A percentile compares a stretch with the other conserved stretches of the same genome.
These are phyloP conservation scores for Volucella inflata DNA, from an alignment of 2,888 invertebrate species.

Conservation along the genomic window DNA sequence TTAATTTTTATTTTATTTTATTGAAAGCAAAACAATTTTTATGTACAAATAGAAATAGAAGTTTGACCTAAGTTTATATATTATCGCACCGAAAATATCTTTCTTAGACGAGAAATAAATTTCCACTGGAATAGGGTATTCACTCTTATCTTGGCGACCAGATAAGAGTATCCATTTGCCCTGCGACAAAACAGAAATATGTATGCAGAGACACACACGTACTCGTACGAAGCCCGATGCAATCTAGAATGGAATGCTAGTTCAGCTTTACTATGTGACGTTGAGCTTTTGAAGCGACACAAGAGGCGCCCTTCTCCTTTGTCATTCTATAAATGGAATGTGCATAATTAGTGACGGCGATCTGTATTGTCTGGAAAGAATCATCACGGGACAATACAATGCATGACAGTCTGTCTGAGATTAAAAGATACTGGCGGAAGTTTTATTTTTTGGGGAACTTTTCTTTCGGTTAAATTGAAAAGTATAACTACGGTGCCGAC, in stretches of 20 bases:
- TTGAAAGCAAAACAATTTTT: conserved; percentile 15
- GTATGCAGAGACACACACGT: background rate
- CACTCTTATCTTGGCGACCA: conserved; percentile 60
- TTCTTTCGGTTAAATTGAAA: conserved; percentile 17
- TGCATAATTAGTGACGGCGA: conserved; percentile 56
- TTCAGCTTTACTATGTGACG: conserved; percentile 49
- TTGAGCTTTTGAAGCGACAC: conserved; percentile 61
- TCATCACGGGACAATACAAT: background rate
- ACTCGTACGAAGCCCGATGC: conserved; percentile 38
- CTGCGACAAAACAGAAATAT: background rate
- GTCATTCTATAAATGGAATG: conserved; percentile 67
- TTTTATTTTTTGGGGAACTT: background rate
- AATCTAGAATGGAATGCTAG: conserved; percentile 56
- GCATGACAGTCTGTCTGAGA: background rate
- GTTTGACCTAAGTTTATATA: conserved; percentile 52
- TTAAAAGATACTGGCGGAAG: background rate
- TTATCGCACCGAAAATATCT: conserved; percentile 66
- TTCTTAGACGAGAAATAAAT: conserved; percentile 61
- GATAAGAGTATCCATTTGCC: conserved; percentile 69
- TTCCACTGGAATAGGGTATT: conserved; percentile 68
- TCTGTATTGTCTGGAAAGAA: background rate
- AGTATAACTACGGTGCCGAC: conserved; percentile 11
- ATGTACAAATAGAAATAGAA: conserved; percentile 21
- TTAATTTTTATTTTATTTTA: conserved; percentile 7
- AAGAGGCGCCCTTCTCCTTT: conserved; percentile 61